These are phyloP conservation scores for Rhinophrynus dorsalis DNA, from an alignment of 2,797 vertebrate species.

Conservation along the genomic window DNA sequence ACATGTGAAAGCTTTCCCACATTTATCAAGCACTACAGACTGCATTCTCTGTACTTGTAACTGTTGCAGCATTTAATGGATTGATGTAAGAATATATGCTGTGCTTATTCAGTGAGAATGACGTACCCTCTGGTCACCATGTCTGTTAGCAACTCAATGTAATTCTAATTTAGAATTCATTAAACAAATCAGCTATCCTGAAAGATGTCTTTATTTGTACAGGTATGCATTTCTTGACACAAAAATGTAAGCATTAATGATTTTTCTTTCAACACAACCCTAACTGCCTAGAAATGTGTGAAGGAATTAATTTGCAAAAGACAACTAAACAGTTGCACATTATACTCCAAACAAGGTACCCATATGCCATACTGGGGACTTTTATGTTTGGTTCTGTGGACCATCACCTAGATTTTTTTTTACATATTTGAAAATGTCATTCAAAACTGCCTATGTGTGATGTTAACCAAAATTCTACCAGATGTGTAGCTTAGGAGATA, in stretches of 20 bases:
- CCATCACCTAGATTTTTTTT: too few species aligned
- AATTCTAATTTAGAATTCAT: conserved; percentile 18
- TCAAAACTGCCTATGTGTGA: too few species aligned
- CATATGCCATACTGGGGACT: too few species aligned
- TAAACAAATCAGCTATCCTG: conserved; percentile 27
- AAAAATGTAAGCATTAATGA: conserved; percentile 32
- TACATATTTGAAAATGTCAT: too few species aligned
- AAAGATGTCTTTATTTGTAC: conserved; percentile 26
- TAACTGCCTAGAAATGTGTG: conserved; percentile 11
- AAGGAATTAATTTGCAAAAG: conserved; percentile 1
- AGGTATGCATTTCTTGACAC: conserved; percentile 23
- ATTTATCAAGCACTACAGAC: too few species aligned
- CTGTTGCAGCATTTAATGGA: not conserved
- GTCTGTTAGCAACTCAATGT: conserved; percentile 31
- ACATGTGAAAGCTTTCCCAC: conserved; percentile 28
- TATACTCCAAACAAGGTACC: too few species aligned
- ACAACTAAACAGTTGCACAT: conserved; percentile 16
- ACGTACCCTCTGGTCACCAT: conserved; percentile 9
- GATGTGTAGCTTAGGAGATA: too few species aligned
- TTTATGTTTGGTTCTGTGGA: too few species aligned
- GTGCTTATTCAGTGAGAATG: conserved; percentile 2
- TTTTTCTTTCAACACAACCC: conserved; percentile 33
- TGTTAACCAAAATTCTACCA: too few species aligned
- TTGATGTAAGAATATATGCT: conserved; percentile 4
- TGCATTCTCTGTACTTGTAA: conserved; percentile 12